Evolutionary conservation across 2,888 invertebrate genomes (phyloP).

Genomic region (Laothoe populi): DNA sequence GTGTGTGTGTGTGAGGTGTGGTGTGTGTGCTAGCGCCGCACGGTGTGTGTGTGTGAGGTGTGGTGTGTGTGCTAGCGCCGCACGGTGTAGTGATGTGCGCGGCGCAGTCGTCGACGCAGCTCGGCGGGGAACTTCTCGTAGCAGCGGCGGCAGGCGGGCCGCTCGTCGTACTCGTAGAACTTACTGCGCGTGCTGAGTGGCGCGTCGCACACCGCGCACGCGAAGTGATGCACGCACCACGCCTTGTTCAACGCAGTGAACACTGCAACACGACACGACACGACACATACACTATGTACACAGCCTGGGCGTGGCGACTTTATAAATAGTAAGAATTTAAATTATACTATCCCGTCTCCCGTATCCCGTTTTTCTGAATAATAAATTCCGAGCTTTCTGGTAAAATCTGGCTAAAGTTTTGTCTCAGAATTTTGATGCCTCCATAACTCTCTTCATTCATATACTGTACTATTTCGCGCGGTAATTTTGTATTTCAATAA

Average conservation of each 20-base stretch:
- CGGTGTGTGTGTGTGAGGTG: slow-evolving; percentile 78
- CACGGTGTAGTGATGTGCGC: slow-evolving; percentile 93
- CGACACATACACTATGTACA: slow-evolving; percentile 85
- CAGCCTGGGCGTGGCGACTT: too few relatives aligned
- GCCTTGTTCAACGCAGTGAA: slow-evolving; percentile 99
- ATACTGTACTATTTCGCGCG: too few relatives aligned
- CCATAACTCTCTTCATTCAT: too few relatives aligned
- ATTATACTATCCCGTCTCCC: too few relatives aligned
- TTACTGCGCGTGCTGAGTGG: slow-evolving; percentile 98
- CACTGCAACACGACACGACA: slow-evolving; percentile 87
- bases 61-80: slow-evolving; percentile 58
- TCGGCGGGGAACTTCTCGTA: slow-evolving; percentile 98
- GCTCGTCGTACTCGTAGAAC: slow-evolving; percentile 99
- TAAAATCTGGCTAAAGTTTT: too few relatives aligned
- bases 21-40: slow-evolving; percentile 95
- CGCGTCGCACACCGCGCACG: slow-evolving; percentile 98
- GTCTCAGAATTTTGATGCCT: too few relatives aligned
- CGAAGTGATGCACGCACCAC: slow-evolving; percentile 99
- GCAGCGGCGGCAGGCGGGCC: slow-evolving; percentile 99
- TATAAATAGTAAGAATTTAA: too few relatives aligned
- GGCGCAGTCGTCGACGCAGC: slow-evolving; percentile 94
- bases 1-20: slow-evolving; percentile 95
- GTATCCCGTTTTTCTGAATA: too few relatives aligned
- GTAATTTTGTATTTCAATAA: too few relatives aligned
- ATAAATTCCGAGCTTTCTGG: too few relatives aligned